Base-by-base conservation (phyloP, 2,113 vertebrate genomes). In the Colius striatus region DNA sequence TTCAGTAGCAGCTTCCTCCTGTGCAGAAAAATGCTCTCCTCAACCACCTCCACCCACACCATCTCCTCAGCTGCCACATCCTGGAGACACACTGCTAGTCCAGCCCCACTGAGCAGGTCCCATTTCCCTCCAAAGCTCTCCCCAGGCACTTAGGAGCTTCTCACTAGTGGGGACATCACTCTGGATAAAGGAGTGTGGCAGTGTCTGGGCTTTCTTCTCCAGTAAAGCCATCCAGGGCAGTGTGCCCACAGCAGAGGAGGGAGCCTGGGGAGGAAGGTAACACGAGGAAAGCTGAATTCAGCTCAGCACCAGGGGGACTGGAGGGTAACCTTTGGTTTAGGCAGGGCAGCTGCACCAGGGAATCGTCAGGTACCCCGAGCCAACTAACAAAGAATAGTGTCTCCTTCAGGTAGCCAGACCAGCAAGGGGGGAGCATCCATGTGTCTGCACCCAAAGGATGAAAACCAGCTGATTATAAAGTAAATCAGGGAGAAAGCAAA, bases 61-160 rank as follows among this genome's bases (percentile, higher is more conserved):
- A 36, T 17, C 34, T 50, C 62, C 74, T 10, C 20, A 38, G 60
- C 60, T 62, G 63, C 32, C 9, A 10, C 71, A 43, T 2, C 45
- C 7, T 34, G n/a, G 53, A 57, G 65, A 61, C 6, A 19, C 0
- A 0, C 15, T 1, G 3, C 34, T 7, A 29, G 54, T 19, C 45
- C 80, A 79, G 47, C 71, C 75, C 30, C 13, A 27, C 53, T 36
- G 2, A 0, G 5, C 0, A 2, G 50, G 72, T 50, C 76, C 72
- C 3, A 0, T 6, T 38, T 58, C 73, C 43, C 55, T 51, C 47
- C 61, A 48, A n/a, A 58, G 51, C 50, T 34, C 26, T 45, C 7
- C 87, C 38, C 4, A 1, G 48, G 29, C 87, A n/a, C 70, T 21
- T 6, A 43, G 0, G 16, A 58, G 32, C 36, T 71, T 58, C 36